These are phyloP conservation scores for Vanessa cardui DNA, from an alignment of 2,888 invertebrate species.

Conservation along the genomic window DNA sequence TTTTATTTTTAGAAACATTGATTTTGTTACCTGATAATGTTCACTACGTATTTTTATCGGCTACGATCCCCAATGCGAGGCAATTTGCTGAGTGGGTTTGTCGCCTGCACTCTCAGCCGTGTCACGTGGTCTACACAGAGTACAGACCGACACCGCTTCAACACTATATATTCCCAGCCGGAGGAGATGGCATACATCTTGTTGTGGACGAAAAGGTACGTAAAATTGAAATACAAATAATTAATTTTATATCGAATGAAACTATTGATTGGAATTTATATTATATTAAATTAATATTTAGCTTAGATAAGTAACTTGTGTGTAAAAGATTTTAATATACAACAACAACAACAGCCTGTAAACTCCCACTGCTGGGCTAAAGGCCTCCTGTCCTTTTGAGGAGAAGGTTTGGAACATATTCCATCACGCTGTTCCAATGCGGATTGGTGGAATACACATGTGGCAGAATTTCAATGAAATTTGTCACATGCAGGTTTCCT, in stretches of 20 bases:
- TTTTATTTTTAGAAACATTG: conserved; percentile 88
- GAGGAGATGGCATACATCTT: conserved; percentile 97
- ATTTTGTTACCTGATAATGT: conserved; percentile 98
- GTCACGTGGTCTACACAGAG: conserved; percentile 99
- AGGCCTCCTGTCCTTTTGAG: no score
- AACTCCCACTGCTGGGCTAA: no score
- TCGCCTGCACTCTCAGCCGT: conserved; percentile 97
- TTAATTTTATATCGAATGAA: neutral
- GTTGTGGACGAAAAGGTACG: conserved; percentile 94
- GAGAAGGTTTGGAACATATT: no score
- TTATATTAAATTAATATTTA: neutral
- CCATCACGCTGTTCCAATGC: no score
- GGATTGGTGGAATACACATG: no score
- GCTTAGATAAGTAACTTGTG: no score
- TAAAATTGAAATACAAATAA: conserved; percentile 3
- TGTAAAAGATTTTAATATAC: no score
- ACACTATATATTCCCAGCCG: conserved; percentile 98
- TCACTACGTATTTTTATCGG: conserved; percentile 99
- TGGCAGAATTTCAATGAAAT: no score
- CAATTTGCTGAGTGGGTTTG: conserved; percentile 98
- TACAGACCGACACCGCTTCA: conserved; percentile 98
- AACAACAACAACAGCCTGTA: no score
- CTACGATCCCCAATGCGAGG: conserved; percentile 99
- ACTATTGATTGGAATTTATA: neutral
- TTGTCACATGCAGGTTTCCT: no score